These are phyloP conservation scores for Trisateles emortualis DNA, from an alignment of 2,888 invertebrate genomes.

Conservation along the genomic window DNA sequence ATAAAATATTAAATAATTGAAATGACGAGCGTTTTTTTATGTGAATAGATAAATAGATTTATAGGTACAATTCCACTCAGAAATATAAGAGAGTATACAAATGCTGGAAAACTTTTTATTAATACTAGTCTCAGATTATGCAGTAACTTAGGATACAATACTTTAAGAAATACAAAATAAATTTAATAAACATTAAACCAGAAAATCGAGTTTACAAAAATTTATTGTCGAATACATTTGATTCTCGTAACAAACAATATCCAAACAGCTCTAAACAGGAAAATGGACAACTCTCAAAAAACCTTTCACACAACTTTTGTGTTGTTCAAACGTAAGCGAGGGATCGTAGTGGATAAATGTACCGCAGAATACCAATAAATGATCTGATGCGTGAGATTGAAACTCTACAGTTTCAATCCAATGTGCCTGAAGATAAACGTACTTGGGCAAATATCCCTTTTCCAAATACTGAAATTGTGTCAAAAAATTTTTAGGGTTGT, in stretches of 20 bases:
- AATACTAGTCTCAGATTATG: no score
- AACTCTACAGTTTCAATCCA: conserved; percentile 24
- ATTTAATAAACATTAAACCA: no score
- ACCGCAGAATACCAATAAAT: conserved; percentile 47
- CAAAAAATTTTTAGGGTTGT: not conserved
- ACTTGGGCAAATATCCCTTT: not conserved
- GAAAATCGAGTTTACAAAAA: no score
- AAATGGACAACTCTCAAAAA: not conserved
- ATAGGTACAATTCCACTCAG: no score
- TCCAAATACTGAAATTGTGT: not conserved
- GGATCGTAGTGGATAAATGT: conserved; percentile 5
- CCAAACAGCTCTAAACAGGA: not conserved
- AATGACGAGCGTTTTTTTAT: no score
- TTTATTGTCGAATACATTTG: no score
- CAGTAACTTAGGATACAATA: no score
- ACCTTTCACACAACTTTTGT: not conserved
- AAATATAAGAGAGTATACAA: no score
- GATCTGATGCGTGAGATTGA: conserved; percentile 49
- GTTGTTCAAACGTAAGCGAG: conserved; percentile 3
- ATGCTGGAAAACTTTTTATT: no score
- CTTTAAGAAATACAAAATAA: no score
- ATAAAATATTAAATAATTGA: no score
- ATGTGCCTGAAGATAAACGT: conserved; percentile 3
- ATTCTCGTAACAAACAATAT: not conserved
- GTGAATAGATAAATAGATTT: no score